phyloP scores from a whole-genome alignment of 2,113 vertebrate genomes.

The Carollia perspicillata region DNA sequence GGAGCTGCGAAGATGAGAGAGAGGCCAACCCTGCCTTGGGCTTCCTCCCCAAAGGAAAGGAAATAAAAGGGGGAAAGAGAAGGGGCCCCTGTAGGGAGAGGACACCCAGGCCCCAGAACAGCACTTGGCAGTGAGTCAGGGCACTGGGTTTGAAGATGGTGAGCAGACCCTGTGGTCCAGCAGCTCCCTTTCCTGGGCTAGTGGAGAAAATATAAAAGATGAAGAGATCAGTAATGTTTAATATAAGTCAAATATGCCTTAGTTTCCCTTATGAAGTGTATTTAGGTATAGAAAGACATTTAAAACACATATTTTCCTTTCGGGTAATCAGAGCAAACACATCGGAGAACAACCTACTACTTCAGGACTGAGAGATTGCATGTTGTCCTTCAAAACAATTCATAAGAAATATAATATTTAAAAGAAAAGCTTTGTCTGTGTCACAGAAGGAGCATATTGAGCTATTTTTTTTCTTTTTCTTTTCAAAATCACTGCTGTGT shows the following conservation, averaged over 20 bases:
- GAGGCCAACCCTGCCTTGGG: not conserved
- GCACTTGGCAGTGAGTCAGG: accelerated
- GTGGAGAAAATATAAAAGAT: no score
- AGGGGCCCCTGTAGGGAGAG: not conserved
- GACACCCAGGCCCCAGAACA: not conserved
- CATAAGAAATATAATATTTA: not conserved
- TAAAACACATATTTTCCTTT: not conserved
- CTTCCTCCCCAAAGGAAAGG: not conserved
- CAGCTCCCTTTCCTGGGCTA: not conserved
- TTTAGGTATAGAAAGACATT: not conserved
- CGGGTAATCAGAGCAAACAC: not conserved
- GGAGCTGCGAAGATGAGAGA: not conserved
- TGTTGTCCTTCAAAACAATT: not conserved
- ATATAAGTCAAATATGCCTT: not conserved
- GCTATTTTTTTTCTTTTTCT: not conserved
- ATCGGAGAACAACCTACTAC: not conserved
- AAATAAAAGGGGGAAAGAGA: accelerated
- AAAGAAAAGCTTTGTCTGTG: not conserved
- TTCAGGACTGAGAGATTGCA: not conserved
- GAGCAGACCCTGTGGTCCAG: not conserved
- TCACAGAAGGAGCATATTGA: not conserved
- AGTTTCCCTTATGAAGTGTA: not conserved
- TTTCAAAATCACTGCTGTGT: not conserved
- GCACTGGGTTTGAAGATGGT: not conserved
- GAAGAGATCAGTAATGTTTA: not conserved